phyloP scores from a whole-genome alignment of 2,888 invertebrate species.

The Acleris sparsana region DNA sequence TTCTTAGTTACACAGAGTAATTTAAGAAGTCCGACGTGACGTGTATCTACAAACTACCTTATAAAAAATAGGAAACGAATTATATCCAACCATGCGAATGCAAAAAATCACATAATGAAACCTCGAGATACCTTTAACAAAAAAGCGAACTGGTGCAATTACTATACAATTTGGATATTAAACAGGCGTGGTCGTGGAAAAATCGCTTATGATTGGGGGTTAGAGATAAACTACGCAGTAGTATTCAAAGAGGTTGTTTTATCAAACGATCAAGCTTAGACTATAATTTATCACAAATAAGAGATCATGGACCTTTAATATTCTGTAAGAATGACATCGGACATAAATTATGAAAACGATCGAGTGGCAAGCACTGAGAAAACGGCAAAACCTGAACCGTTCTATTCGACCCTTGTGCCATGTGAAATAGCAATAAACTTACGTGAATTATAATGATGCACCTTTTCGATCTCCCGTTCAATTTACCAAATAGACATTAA shows the following conservation, averaged over 20 bases:
- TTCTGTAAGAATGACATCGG: constrained; percentile 19
- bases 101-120: constrained; percentile 44
- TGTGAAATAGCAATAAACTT: constrained; percentile 28
- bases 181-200: constrained; percentile 42
- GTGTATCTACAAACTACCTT: constrained; percentile 39
- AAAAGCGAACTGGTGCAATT: constrained; percentile 42
- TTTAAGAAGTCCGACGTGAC: constrained; percentile 39
- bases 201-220: constrained; percentile 42
- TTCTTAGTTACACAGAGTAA: constrained; percentile 1
- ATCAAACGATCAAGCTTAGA: constrained; percentile 15
- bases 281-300: constrained; percentile 16
- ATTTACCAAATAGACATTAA: constrained; percentile 23
- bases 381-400: constrained; percentile 19
- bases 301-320: constrained; percentile 9
- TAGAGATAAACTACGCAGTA: constrained; percentile 35
- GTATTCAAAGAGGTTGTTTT: constrained; percentile 18
- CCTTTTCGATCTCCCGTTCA: constrained; percentile 15
- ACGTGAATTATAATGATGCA: constrained; percentile 10
- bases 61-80: constrained; percentile 46
- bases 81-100: constrained; percentile 45
- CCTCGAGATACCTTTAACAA: constrained; percentile 41
- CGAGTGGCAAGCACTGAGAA: constrained; percentile 2
- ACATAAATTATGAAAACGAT: constrained; percentile 19
- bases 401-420: constrained; percentile 8
- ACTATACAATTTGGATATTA: constrained; percentile 47